Percentiles rank a stretch among this genome's conserved stretches.
phyloP scores from a whole-genome alignment of 2,888 invertebrate species.

The Tromatobia lineatoria region DNA sequence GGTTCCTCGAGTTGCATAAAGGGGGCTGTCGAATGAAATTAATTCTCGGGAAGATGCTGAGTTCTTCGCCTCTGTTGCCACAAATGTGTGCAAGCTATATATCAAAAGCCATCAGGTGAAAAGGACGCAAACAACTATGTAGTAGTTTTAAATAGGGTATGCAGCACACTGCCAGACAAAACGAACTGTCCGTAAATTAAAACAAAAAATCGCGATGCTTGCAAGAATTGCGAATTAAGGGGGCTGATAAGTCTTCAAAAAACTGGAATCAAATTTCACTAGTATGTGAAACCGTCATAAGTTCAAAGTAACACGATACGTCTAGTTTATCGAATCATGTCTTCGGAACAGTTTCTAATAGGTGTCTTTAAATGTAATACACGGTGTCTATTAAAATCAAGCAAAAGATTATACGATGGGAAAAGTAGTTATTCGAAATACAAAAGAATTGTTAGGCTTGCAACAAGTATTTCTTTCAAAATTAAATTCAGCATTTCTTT shows the following conservation, averaged over 20 bases:
- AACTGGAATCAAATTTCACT: neutral
- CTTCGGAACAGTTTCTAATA: too few species aligned
- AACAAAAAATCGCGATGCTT: neutral
- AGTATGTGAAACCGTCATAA: neutral
- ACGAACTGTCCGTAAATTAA: slow-evolving; percentile 17
- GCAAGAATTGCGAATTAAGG: neutral
- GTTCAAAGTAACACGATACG: neutral
- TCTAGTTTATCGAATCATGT: neutral
- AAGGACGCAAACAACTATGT: slow-evolving; percentile 12
- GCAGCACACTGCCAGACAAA: neutral
- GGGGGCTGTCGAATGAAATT: slow-evolving; percentile 82
- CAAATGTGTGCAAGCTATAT: slow-evolving; percentile 17
- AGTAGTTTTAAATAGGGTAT: slow-evolving; percentile 3
- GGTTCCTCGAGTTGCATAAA: slow-evolving; percentile 72
- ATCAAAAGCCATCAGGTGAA: slow-evolving; percentile 25
- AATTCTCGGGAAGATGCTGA: slow-evolving; percentile 79
- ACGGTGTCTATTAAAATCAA: too few species aligned
- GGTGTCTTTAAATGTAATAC: too few species aligned
- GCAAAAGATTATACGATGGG: too few species aligned
- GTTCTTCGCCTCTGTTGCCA: slow-evolving; percentile 36
- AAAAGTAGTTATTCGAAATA: too few species aligned
- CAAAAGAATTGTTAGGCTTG: too few species aligned
- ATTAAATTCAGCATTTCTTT: too few species aligned
- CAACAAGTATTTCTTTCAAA: too few species aligned
- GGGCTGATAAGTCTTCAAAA: neutral